Percentiles rank a stretch among this genome's conserved stretches.
These are phyloP conservation scores for Lepus timidus DNA, from an alignment of 2,113 vertebrate species.

Conservation along the genomic window DNA sequence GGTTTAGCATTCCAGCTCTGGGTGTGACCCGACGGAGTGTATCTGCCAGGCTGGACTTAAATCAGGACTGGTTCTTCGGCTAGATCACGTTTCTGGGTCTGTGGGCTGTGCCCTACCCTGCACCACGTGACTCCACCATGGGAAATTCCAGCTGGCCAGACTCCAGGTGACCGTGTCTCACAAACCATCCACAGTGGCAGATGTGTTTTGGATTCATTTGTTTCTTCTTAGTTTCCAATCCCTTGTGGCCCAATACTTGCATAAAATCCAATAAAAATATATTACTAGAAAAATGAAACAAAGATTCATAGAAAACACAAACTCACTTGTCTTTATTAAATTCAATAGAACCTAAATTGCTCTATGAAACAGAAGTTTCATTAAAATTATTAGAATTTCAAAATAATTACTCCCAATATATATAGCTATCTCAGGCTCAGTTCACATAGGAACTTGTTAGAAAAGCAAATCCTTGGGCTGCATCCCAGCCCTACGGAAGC, in stretches of 20 bases:
- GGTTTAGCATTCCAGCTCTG: slow-evolving; percentile 34
- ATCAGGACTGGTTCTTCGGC: background rate
- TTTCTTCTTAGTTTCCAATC: slow-evolving; percentile 47
- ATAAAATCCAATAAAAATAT: slow-evolving; percentile 45
- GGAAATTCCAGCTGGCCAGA: background rate
- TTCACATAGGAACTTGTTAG: background rate
- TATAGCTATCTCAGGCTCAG: background rate
- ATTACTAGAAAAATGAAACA: slow-evolving; percentile 33
- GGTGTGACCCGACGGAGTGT: background rate
- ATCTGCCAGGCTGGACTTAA: background rate
- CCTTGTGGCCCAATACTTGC: background rate
- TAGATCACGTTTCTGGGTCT: slow-evolving; percentile 45
- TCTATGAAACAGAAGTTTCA: slow-evolving; percentile 1
- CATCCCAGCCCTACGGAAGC: background rate
- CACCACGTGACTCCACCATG: background rate
- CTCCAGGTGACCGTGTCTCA: background rate
- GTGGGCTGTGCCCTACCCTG: background rate
- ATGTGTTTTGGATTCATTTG: background rate
- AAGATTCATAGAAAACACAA: slow-evolving; percentile 12
- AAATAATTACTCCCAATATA: background rate
- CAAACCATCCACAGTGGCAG: background rate
- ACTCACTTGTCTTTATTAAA: background rate
- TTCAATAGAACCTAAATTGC: background rate
- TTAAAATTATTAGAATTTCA: slow-evolving; percentile 13
- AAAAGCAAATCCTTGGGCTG: background rate